Evolutionary conservation across 2,797 vertebrate genomes (phyloP).

Genomic region (Mallotus villosus): DNA sequence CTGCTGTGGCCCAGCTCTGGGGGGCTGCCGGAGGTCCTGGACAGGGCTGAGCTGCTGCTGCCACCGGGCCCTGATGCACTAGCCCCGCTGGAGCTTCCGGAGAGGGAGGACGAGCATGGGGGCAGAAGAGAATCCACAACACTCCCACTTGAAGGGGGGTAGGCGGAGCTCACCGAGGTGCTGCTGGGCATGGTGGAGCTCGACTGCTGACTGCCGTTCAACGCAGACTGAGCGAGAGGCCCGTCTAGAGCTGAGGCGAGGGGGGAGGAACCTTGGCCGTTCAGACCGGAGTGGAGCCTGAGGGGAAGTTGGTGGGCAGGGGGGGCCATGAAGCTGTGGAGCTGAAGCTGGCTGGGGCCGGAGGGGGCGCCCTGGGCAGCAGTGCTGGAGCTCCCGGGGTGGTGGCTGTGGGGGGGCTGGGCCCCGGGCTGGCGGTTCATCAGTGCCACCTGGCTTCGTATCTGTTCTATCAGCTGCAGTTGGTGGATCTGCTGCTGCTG

Average conservation of each 20-base stretch:
- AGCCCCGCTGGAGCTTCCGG: constrained; percentile 65
- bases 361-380: constrained; percentile 74
- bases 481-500: constrained; percentile 99
- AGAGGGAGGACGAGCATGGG: constrained; percentile 72
- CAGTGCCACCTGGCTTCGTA: constrained; percentile 94
- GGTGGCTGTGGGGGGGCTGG: constrained; percentile 77
- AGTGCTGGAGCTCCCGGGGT: constrained; percentile 53
- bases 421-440: constrained; percentile 88
- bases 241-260: constrained; percentile 79
- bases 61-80: constrained; percentile 47
- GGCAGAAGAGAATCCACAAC: constrained; percentile 77
- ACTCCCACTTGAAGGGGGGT: constrained; percentile 70
- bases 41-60: constrained; percentile 68
- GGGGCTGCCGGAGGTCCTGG: constrained; percentile 85
- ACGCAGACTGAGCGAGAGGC: constrained; percentile 79
- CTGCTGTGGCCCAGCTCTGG: constrained; percentile 85
- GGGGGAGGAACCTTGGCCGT: constrained; percentile 71
- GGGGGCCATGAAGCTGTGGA: constrained; percentile 85
- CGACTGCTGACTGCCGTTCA: constrained; percentile 79
- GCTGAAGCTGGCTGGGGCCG: constrained; percentile 82
- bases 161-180: constrained; percentile 73
- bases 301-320: constrained; percentile 86
- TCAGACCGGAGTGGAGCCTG: constrained; percentile 77
- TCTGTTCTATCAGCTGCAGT: constrained; percentile 98
- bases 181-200: constrained; percentile 75